Evolutionary conservation across 2,888 invertebrate species (phyloP), one percentile per base, ranked within the genome.

Genomic region (Hirtodrosophila histrioides): DNA sequence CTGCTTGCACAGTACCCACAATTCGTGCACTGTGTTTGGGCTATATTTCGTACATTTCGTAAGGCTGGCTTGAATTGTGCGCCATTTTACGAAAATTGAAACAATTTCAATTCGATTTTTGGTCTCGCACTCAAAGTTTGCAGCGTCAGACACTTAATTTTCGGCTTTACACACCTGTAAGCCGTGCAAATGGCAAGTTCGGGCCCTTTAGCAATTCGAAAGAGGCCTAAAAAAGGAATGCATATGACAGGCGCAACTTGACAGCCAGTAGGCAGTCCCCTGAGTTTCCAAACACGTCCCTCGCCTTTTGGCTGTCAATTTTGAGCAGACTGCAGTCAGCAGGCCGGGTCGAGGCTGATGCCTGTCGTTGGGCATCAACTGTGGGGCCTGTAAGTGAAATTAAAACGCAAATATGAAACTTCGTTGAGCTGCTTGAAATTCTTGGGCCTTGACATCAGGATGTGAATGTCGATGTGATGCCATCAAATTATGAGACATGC

Each of bases 101-200:
- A 86, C 86, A 83, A 78, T 84, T 86, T 80, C 70, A 53, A 80
- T 83, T 80, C 70, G 76, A 78, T 76, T 74, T 85, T 74, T 54
- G 63, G 68, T 39, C 70, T 41, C 51, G 51, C 48, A n/a, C 31
- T 27, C 24, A 45, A 65, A 55, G 27, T 46, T 57, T 44, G 35
- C 48, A 35, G 23, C 41, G 50, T 40, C 43, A 40, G 33, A 45
- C 46, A 41, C 57, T 37, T 51, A 33, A 69, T 54, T 57, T 44
- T 39, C 36, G 55, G 48, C 23, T n/a, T 48, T 44, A 57, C 9
- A 51, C 43, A 54, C 8, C 24, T 51, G 43, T 36, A 62, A 33
- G 23, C 35, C 49, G 48, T 40, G 62, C 48, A 69, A 74, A 56
- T 51, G 55, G 67, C 65, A 68, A 78, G 68, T 66, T 73, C 66